These are phyloP conservation scores for Ectropis crepuscularia DNA, from an alignment of 2,888 invertebrate genomes.

Conservation along the genomic window DNA sequence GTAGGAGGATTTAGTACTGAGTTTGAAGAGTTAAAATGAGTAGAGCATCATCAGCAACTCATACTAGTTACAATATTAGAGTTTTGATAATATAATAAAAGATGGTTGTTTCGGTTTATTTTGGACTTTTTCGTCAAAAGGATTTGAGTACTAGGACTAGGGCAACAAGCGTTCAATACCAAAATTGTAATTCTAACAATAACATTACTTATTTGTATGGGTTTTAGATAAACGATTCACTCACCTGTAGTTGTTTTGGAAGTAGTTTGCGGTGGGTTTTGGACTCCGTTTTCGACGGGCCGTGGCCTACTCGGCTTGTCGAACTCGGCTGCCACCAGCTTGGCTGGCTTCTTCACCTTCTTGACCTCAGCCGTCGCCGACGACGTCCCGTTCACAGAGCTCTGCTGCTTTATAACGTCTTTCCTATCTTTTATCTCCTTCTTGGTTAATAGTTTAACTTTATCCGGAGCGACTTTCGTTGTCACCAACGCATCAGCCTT, in stretches of 20 bases:
- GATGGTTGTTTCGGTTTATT: no score
- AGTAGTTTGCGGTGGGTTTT: constrained; percentile 51
- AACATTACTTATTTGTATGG: no score
- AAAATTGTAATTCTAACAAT: no score
- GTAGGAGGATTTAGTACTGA: background rate
- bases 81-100: no score
- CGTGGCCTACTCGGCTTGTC: constrained; percentile 60
- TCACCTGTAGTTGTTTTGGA: constrained; percentile 64
- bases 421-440: constrained; percentile 74
- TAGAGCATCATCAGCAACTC: no score
- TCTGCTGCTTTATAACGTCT: constrained; percentile 73
- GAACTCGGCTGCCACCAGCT: constrained; percentile 59
- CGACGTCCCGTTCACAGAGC: constrained; percentile 60
- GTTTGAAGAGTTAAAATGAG: background rate
- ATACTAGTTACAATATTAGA: no score
- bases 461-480: constrained; percentile 71
- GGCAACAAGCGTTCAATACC: no score
- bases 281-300: constrained; percentile 68
- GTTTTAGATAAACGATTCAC: constrained; percentile 28
- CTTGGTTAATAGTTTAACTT: constrained; percentile 71
- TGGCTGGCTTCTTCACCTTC: constrained; percentile 67
- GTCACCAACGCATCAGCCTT: constrained; percentile 69
- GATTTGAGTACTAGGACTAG: no score
- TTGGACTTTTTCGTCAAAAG: no score
- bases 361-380: constrained; percentile 62